Percentiles rank a stretch among this genome's conserved stretches.
phyloP scores from a whole-genome alignment of 2,113 vertebrate species.

The Myrmecobius fasciatus region DNA sequence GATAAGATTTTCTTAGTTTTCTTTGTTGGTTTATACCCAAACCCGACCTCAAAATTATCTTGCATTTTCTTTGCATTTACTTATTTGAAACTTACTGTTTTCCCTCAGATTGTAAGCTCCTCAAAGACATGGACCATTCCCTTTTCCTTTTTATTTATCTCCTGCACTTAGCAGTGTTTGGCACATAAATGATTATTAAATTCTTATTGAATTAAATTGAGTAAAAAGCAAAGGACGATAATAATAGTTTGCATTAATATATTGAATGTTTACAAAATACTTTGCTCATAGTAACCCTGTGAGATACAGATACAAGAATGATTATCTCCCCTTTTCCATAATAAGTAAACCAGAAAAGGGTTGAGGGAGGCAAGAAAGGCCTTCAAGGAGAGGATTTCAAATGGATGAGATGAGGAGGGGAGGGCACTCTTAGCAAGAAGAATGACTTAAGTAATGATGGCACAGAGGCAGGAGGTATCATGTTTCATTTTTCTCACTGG shows the following conservation, averaged over 20 bases:
- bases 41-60: background rate
- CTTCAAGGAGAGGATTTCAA: background rate
- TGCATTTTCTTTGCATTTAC: background rate
- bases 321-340: background rate
- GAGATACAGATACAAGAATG: background rate
- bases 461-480: background rate
- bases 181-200: background rate
- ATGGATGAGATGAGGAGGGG: background rate
- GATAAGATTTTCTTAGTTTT: background rate
- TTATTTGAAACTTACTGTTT: background rate
- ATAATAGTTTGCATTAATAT: background rate
- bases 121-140: background rate
- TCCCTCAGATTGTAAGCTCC: background rate
- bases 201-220: background rate
- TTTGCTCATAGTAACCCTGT: background rate
- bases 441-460: background rate
- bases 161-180: background rate
- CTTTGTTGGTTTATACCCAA: background rate
- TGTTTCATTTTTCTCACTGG: background rate
- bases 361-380: background rate
- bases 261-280: background rate
- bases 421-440: background rate
- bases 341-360: background rate
- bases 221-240: background rate
- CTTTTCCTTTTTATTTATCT: background rate